Evolutionary conservation across 2,797 vertebrate genomes (phyloP), one percentile per base, ranked within the genome.

Genomic region (Argyrosomus regius): DNA sequence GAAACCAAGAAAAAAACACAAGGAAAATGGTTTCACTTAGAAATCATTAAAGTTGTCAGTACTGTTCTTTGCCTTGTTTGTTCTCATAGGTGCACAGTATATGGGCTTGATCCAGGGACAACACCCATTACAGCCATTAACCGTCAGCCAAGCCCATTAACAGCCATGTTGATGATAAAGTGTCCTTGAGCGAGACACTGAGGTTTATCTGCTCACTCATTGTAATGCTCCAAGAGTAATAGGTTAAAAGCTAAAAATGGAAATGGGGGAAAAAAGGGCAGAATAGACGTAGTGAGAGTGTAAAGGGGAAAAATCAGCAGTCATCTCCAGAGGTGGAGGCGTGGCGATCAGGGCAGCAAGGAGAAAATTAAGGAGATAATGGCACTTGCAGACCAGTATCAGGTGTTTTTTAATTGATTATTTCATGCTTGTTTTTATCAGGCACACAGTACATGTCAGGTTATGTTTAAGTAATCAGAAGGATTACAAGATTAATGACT

Each of bases 51-150:
- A 79, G 62, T 77, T 65, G 77, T 70, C 74, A 60, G 45, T 16
- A 4, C 46, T 54, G 35, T 81, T 76, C 20, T 77, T 74, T 75
- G 35, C 67, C 64, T 70, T 77, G 81, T 87, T 84, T 84, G 58
- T 57, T 75, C 66, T 61, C 74, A 71, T 62, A 76, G 80, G 73
- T 78, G 50, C 35, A 35, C 67, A 53, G 18, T 22, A 49, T 24
- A 75, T 39, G 60, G 56, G 53, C 61, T 78, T 0, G 13, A 79
- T 41, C 76, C 70, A 28, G 62, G 48, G 72, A 81, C 75, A 70
- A 76, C 67, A 85, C 56, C 72, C 83, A 61, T 76, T 74, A 82
- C 62, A 72, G 54, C 72, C 69, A 70, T 88, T 85, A 85, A 79
- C 63, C 28, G 59, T 56, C 65, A 62, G 62, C 63, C 65, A 24